These are phyloP conservation scores for Atrichornis clamosus DNA, from an alignment of 2,113 vertebrate genomes.

Conservation along the genomic window DNA sequence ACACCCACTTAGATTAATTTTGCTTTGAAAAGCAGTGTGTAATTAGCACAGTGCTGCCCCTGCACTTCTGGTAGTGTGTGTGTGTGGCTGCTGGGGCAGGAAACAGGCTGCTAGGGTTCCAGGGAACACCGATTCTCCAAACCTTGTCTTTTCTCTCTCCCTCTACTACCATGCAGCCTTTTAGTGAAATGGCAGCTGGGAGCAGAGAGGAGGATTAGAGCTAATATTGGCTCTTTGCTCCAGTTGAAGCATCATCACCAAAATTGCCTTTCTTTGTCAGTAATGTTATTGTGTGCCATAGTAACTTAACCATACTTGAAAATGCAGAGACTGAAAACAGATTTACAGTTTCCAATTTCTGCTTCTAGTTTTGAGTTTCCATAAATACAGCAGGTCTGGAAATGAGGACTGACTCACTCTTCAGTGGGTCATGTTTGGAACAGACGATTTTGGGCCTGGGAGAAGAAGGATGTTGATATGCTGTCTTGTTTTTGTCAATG, in stretches of 20 bases:
- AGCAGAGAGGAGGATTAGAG: not conserved
- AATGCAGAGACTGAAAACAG: not conserved
- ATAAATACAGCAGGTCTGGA: not conserved
- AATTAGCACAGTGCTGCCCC: not conserved
- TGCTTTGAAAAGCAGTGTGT: not conserved
- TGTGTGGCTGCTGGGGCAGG: not conserved
- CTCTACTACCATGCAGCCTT: not conserved
- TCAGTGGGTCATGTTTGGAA: not conserved
- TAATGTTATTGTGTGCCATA: not conserved
- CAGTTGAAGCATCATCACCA: not conserved
- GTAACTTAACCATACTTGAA: constrained; percentile 31
- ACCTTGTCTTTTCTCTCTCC: not conserved
- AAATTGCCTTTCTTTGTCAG: not conserved
- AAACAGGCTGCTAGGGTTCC: not conserved
- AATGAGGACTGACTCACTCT: not conserved
- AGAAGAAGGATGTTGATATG: not conserved
- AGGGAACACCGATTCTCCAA: not conserved
- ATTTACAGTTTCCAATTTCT: not conserved
- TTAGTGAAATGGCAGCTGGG: not conserved
- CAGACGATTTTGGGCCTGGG: not conserved
- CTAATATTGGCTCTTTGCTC: not conserved
- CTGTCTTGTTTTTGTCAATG: not conserved
- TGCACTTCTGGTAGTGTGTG: not conserved
- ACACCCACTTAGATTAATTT: not conserved
- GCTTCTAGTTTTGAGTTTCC: not conserved